Conservation (phyloP, 2,888 invertebrate genomes). For the Acleris literana region DNA sequence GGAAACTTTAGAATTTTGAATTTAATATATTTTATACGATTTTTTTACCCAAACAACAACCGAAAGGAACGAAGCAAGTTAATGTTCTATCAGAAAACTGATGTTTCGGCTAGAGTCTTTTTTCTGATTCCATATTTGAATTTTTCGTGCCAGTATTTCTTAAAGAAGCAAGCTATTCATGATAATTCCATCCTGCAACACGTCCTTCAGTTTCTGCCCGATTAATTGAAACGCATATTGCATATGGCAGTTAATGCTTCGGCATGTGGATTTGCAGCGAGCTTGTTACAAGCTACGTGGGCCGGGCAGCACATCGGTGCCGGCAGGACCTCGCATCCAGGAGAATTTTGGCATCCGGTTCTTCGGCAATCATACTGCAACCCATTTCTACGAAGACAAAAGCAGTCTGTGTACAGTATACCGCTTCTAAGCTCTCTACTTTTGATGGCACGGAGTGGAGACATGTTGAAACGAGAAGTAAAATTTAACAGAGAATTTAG, state of each 20-base stretch:
- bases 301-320: constrained; percentile 67
- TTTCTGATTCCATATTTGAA: constrained; percentile 45
- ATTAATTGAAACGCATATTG: constrained; percentile 45
- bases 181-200: neutral
- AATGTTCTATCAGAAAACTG: constrained; percentile 52
- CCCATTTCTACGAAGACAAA: constrained; percentile 82
- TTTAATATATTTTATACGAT: constrained; percentile 49
- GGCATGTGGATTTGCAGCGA: constrained; percentile 67
- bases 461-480: neutral
- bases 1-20: constrained; percentile 52
- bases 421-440: constrained; percentile 81
- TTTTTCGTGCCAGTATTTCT: constrained; percentile 37
- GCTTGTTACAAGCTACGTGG: constrained; percentile 61
- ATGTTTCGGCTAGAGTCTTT: constrained; percentile 42
- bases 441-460: constrained; percentile 41
- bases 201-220: neutral
- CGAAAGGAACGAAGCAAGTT: constrained; percentile 50
- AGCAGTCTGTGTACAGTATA: constrained; percentile 78
- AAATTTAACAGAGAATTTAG: constrained; percentile 1
- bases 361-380: constrained; percentile 82
- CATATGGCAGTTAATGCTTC: constrained; percentile 63
- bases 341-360: constrained; percentile 73
- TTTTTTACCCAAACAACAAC: constrained; percentile 58
- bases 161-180: constrained; percentile 19
- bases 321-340: constrained; percentile 60